phyloP scores from a whole-genome alignment of 2,113 vertebrate genomes.

The Anarhynchus alexandrinus region DNA sequence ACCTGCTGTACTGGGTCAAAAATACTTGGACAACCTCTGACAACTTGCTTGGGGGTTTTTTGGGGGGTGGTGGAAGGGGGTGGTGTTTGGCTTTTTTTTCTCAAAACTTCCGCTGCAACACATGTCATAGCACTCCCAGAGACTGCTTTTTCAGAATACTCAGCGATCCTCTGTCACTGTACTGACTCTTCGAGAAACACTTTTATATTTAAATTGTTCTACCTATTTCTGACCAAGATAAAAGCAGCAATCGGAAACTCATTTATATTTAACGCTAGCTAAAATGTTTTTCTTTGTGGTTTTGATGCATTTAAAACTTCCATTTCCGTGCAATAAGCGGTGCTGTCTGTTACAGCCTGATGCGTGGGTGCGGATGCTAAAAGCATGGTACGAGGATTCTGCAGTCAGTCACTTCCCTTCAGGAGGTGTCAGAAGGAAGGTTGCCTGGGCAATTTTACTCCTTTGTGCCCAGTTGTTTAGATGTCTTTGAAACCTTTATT shows the following conservation, averaged over 20 bases:
- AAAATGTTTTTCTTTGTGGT: slow-evolving; percentile 24
- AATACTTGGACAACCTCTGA: neutral
- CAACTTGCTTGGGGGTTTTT: neutral
- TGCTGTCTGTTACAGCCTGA: neutral
- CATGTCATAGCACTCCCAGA: neutral
- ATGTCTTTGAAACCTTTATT: neutral
- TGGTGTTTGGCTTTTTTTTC: neutral
- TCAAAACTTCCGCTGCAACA: neutral
- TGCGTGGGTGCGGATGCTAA: neutral
- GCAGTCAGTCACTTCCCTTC: neutral
- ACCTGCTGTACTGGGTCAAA: neutral
- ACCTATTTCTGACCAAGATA: neutral
- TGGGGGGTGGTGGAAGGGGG: no score
- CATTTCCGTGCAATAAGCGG: neutral
- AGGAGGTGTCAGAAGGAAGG: neutral
- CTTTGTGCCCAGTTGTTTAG: slow-evolving; percentile 4
- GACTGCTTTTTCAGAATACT: neutral
- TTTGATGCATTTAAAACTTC: slow-evolving; percentile 1
- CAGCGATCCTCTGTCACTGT: neutral
- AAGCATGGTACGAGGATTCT: neutral
- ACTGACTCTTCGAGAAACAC: neutral
- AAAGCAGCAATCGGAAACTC: slow-evolving; percentile 9
- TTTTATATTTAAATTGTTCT: slow-evolving; percentile 1
- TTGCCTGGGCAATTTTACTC: neutral
- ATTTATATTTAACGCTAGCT: slow-evolving; percentile 16